phyloP scores from a whole-genome alignment of 2,113 vertebrate species.

The Lipophrys pholis region DNA sequence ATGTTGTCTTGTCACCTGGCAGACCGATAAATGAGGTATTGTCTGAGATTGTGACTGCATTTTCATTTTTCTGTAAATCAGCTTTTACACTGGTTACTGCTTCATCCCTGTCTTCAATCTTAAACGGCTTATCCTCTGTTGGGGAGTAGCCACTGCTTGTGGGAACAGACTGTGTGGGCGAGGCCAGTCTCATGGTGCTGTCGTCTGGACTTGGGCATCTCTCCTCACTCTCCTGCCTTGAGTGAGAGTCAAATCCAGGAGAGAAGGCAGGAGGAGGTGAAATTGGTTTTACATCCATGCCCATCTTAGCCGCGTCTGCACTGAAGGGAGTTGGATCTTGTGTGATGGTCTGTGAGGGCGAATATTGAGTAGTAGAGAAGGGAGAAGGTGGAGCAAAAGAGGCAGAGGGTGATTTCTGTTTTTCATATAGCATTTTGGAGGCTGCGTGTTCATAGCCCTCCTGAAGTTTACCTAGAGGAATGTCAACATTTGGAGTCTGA shows the following conservation, averaged over 20 bases:
- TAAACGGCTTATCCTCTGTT: slow-evolving; percentile 89
- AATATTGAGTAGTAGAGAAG: background rate
- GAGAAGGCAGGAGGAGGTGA: slow-evolving; percentile 71
- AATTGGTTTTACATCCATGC: slow-evolving; percentile 50
- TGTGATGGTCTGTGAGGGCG: slow-evolving; percentile 56
- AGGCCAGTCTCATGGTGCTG: slow-evolving; percentile 95
- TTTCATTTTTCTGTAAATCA: slow-evolving; percentile 62
- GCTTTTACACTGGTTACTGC: slow-evolving; percentile 18
- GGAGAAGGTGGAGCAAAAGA: slow-evolving; percentile 35
- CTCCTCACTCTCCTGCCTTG: slow-evolving; percentile 87
- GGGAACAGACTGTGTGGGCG: slow-evolving; percentile 92
- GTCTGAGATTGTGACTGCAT: slow-evolving; percentile 67
- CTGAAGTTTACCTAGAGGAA: slow-evolving; percentile 85
- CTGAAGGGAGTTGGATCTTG: slow-evolving; percentile 47
- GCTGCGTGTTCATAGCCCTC: slow-evolving; percentile 81
- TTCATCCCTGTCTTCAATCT: slow-evolving; percentile 72
- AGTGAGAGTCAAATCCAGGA: slow-evolving; percentile 69
- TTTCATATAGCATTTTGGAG: slow-evolving; percentile 79
- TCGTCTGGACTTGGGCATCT: slow-evolving; percentile 94
- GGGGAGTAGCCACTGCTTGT: slow-evolving; percentile 95
- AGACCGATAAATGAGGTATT: slow-evolving; percentile 71
- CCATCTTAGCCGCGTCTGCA: slow-evolving; percentile 49
- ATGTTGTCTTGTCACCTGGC: slow-evolving; percentile 84
- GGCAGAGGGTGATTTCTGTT: slow-evolving; percentile 56
- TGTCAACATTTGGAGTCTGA: slow-evolving; percentile 85